Conservation (phyloP, 2,113 vertebrate species). For the Catharus minimus region DNA sequence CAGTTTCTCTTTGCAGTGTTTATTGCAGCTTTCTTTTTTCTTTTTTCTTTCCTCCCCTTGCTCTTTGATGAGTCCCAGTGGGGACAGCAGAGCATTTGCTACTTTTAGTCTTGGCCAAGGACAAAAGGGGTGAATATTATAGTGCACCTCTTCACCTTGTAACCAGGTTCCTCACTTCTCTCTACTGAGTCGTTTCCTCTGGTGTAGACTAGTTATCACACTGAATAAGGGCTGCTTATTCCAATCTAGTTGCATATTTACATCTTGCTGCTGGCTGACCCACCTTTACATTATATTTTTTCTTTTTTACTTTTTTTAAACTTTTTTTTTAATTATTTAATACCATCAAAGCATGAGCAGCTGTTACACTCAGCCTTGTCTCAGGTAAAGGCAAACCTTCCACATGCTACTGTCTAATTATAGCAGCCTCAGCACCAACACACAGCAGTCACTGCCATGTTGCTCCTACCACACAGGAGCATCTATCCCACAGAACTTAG, state of each 20-base stretch:
- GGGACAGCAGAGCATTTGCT: not conserved
- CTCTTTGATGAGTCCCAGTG: constrained; percentile 7
- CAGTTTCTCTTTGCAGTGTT: constrained; percentile 14
- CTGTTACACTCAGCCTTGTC: not conserved
- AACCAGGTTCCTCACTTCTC: not conserved
- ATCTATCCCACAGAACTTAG: not conserved
- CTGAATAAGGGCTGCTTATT: not conserved
- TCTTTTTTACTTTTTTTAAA: accelerated
- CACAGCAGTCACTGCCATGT: accelerated
- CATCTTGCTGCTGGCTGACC: not conserved
- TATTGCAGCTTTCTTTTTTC: not conserved
- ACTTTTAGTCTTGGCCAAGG: not conserved
- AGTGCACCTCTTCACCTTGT: not conserved
- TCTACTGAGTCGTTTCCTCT: not conserved
- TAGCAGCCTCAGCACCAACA: not conserved
- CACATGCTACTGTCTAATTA: accelerated
- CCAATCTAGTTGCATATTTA: not conserved
- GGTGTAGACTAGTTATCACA: not conserved
- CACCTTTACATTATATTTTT: not conserved
- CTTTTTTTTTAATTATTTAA: not conserved
- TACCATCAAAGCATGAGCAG: not conserved
- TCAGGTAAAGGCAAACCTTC: not conserved
- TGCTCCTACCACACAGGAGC: not conserved
- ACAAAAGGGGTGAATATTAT: not conserved
- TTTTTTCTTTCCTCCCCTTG: not conserved